Percentiles rank a stretch among this genome's conserved stretches.
phyloP scores from a whole-genome alignment of 2,113 vertebrate species.

The Columba janthina region DNA sequence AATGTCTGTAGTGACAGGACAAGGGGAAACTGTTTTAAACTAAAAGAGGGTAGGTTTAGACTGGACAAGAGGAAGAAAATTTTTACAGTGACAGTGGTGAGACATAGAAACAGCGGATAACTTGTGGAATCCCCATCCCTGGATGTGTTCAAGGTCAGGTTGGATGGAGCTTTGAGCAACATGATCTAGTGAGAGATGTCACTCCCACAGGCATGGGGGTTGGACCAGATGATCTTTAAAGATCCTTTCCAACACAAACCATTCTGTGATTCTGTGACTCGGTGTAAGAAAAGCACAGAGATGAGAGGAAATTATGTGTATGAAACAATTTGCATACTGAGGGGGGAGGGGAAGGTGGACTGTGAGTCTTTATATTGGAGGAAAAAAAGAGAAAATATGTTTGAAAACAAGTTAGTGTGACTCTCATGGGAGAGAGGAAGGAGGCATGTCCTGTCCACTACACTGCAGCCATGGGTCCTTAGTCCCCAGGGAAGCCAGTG shows the following conservation, averaged over 20 bases:
- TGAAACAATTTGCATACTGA: background rate
- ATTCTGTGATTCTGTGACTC: background rate
- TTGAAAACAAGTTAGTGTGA: background rate
- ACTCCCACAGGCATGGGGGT: background rate
- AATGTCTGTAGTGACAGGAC: background rate
- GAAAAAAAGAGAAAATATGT: rapidly evolving
- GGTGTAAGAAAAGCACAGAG: background rate
- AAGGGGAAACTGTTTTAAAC: background rate
- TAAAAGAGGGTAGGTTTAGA: background rate
- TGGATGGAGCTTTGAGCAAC: background rate
- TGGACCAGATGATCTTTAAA: background rate
- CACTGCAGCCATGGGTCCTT: rapidly evolving
- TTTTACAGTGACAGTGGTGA: background rate
- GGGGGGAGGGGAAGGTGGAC: background rate
- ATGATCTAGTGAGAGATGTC: background rate
- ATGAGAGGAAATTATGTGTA: background rate
- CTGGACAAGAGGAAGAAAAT: background rate
- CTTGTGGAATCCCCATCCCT: rapidly evolving
- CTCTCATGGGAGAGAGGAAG: background rate
- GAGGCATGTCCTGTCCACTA: background rate
- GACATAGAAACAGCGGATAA: background rate
- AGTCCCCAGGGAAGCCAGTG: background rate
- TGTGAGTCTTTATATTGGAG: background rate
- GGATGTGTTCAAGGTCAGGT: background rate
- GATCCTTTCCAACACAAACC: background rate